Conservation (phyloP, 1,140 invertebrate species). For the Platyscapa corneri region DNA sequence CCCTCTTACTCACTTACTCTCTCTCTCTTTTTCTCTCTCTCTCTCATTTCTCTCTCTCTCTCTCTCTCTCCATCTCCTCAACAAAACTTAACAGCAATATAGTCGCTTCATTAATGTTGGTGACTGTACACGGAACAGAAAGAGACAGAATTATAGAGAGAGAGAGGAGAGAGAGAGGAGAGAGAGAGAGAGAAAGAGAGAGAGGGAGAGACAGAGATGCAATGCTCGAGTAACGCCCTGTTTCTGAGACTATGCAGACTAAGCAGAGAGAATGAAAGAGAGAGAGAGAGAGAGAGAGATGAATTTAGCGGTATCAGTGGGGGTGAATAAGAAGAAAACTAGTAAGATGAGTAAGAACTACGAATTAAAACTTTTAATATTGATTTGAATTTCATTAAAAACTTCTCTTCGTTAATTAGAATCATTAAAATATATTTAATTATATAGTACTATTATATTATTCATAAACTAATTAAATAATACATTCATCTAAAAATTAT, state of each 20-base stretch:
- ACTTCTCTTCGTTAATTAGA: too few species aligned
- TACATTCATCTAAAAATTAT: too few species aligned
- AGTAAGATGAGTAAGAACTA: not conserved
- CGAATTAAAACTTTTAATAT: not conserved
- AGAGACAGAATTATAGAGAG: not conserved
- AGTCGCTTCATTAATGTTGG: conserved; percentile 50
- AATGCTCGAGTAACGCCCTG: conserved; percentile 4
- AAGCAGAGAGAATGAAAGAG: not conserved
- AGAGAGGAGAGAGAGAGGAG: too few species aligned
- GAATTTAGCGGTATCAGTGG: not conserved
- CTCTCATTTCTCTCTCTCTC: not conserved
- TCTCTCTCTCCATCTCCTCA: not conserved
- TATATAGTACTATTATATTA: too few species aligned
- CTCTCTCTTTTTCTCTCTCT: not conserved
- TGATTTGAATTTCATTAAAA: not conserved
- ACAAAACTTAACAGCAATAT: not conserved
- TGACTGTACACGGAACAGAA: not conserved
- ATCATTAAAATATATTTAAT: too few species aligned
- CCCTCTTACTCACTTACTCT: not conserved
- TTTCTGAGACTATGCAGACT: conserved; percentile 4
- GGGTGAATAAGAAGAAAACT: not conserved
- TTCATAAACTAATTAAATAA: too few species aligned
- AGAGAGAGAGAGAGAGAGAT: not conserved
- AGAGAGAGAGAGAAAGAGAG: too few species aligned
- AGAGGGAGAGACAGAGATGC: not conserved